Percentiles rank a stretch among this genome's conserved stretches.
Evolutionary conservation across 2,113 vertebrate genomes (phyloP).

Genomic region (Phrynosoma platyrhinos): DNA sequence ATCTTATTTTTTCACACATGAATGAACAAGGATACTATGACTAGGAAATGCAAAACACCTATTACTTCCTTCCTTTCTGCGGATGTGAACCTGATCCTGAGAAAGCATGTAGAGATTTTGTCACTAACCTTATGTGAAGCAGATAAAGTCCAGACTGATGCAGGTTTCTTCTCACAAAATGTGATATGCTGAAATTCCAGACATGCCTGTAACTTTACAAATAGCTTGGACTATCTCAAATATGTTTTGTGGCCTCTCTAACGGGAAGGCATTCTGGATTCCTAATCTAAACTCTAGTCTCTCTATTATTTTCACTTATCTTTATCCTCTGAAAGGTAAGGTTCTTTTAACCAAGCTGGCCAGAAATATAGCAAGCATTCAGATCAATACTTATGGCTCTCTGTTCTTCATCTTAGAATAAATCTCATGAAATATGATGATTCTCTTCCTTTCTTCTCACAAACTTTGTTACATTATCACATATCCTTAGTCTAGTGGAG

Average conservation of each 20-base stretch:
- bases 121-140: conserved; percentile 13
- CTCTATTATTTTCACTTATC: not conserved
- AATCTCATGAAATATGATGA: too few species aligned
- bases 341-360: not conserved
- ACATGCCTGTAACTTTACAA: not conserved
- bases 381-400: too few species aligned
- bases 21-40: not conserved
- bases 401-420: not conserved
- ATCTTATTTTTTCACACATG: not conserved
- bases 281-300: not conserved
- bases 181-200: conserved; percentile 14
- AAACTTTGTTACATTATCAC: not conserved
- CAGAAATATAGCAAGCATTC: not conserved
- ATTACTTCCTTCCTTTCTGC: conserved; percentile 19
- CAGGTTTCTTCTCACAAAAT: conserved; percentile 24
- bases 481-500: not conserved
- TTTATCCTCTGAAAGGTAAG: not conserved
- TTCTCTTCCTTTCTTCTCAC: not conserved
- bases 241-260: not conserved
- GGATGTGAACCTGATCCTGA: conserved; percentile 15
- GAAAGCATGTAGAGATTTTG: conserved; percentile 16
- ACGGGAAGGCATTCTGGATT: not conserved
- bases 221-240: not conserved
- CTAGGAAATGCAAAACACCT: conserved; percentile 20
- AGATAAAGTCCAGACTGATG: conserved; percentile 12